Evolutionary conservation across 1,140 invertebrate species (phyloP).

Genomic region (Drosophila azteca): DNA sequence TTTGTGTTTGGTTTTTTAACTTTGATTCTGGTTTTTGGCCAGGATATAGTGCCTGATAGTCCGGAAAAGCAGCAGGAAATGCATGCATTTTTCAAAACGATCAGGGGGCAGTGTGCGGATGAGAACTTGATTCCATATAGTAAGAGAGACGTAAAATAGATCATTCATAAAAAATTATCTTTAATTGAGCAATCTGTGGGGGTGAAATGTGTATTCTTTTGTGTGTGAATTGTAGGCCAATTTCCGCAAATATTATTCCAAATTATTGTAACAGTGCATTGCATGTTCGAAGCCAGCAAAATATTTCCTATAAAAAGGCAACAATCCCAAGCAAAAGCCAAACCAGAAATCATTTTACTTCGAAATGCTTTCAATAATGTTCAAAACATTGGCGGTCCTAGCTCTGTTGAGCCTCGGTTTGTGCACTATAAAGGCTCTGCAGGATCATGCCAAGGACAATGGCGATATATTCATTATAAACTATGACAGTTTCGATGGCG

Average conservation of each 20-base stretch:
- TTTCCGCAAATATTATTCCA: constrained; percentile 33
- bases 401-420: constrained; percentile 11
- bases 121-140: constrained; percentile 59
- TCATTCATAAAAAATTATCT: constrained; percentile 2
- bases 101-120: constrained; percentile 46
- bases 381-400: constrained; percentile 9
- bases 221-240: constrained; percentile 36
- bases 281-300: constrained; percentile 35
- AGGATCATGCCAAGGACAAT: constrained; percentile 63
- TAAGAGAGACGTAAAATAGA: constrained; percentile 25
- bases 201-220: constrained; percentile 21
- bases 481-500: constrained; percentile 70
- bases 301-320: constrained; percentile 17
- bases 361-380: constrained; percentile 39
- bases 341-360: constrained; percentile 7
- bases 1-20: constrained; percentile 2
- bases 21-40: constrained; percentile 5
- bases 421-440: constrained; percentile 11
- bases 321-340: not conserved
- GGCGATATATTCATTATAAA: constrained; percentile 70
- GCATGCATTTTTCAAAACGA: constrained; percentile 44
- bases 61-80: constrained; percentile 47
- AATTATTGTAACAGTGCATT: constrained; percentile 38
- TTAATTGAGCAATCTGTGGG: constrained; percentile 20
- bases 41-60: constrained; percentile 51